Percentiles rank a stretch among this genome's conserved stretches.
These are phyloP conservation scores for Desmophyllum pertusum DNA, from an alignment of 92 coral and sea anemone genomes.

Conservation along the genomic window DNA sequence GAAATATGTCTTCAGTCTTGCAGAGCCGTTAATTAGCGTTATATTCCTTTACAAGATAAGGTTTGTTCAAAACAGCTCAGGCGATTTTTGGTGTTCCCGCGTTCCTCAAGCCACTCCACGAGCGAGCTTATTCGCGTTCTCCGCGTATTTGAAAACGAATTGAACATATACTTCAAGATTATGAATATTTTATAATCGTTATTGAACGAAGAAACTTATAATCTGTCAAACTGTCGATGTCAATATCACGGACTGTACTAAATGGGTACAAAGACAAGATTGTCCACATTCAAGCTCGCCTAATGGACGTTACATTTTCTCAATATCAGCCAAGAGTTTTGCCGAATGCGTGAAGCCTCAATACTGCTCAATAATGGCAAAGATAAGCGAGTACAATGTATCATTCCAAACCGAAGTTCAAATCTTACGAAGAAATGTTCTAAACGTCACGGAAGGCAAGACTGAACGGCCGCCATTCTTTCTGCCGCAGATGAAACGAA, in stretches of 20 bases:
- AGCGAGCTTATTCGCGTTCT: not conserved
- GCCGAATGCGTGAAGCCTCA: not conserved
- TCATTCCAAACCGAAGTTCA: conserved; percentile 19
- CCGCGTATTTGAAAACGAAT: not conserved
- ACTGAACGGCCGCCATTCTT: conserved; percentile 18
- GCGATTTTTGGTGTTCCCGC: not conserved
- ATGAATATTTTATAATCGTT: not conserved
- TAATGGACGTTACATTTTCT: not conserved
- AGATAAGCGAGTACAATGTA: conserved; percentile 18
- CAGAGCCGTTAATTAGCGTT: not conserved
- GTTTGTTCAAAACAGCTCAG: not conserved
- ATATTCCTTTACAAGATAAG: not conserved
- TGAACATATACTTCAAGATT: not conserved
- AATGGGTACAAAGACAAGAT: not conserved
- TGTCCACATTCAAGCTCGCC: not conserved
- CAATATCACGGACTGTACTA: not conserved
- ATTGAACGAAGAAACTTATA: not conserved
- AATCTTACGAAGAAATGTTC: not conserved
- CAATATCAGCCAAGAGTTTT: not conserved
- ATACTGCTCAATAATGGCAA: conserved; percentile 10
- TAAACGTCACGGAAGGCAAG: not conserved
- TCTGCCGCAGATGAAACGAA: conserved; percentile 14
- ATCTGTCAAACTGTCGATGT: not conserved
- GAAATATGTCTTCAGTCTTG: not conserved
- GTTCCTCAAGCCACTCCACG: not conserved